Evolutionary conservation across 2,797 vertebrate genomes (phyloP).

Genomic region (Tragopan temminckii): DNA sequence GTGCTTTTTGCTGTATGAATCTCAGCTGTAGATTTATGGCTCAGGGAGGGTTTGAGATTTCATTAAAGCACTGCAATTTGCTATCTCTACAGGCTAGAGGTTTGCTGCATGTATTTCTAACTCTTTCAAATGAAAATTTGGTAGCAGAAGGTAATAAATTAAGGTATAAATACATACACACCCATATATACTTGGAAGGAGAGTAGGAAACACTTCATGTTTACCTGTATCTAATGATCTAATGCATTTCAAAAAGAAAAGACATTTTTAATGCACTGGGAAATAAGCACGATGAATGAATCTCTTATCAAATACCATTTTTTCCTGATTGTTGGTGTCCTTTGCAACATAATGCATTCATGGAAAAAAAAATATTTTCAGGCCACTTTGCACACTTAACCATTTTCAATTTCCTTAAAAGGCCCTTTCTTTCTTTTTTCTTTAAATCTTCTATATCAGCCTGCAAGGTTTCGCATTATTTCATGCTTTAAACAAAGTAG

Average conservation of each 20-base stretch:
- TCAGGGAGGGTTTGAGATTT: conserved; percentile 43
- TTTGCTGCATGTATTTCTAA: conserved; percentile 24
- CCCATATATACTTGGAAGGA: not conserved
- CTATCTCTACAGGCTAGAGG: conserved; percentile 30
- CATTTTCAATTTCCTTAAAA: not conserved
- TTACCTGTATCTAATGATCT: conserved; percentile 26
- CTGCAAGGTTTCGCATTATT: not conserved
- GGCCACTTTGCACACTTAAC: not conserved
- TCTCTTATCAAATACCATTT: not conserved
- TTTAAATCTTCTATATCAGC: not conserved
- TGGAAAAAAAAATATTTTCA: not conserved
- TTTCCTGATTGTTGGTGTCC: not conserved
- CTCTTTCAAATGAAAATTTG: conserved; percentile 24
- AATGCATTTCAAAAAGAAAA: not conserved
- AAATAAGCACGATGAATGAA: not conserved
- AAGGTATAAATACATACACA: not conserved
- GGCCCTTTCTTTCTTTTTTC: not conserved
- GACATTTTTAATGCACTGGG: not conserved
- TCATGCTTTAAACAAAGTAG: not conserved
- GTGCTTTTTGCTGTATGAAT: conserved; percentile 66
- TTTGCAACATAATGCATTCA: not conserved
- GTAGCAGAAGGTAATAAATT: conserved; percentile 31
- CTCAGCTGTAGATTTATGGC: conserved; percentile 66
- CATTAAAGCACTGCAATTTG: conserved; percentile 60
- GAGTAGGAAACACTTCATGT: not conserved